Evolutionary conservation across 2,797 vertebrate genomes (phyloP).

Genomic region (Danio aesculapii): DNA sequence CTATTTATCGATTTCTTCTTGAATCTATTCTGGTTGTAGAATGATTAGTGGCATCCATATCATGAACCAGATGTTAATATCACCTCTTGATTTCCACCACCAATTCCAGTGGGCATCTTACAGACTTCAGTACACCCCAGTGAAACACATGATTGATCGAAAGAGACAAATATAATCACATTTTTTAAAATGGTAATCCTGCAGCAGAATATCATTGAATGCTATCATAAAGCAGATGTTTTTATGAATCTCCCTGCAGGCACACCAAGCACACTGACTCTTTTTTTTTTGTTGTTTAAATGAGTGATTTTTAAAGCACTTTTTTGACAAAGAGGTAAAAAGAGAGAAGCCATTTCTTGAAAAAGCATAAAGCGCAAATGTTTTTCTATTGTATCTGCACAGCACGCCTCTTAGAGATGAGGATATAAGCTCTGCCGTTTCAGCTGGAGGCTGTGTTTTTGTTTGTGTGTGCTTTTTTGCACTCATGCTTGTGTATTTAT

Average conservation of each 20-base stretch:
- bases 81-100: background rate
- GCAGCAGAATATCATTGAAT: background rate
- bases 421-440: background rate
- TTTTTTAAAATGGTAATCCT: background rate
- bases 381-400: conserved; percentile 11
- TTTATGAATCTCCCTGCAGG: background rate
- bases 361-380: background rate
- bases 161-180: background rate
- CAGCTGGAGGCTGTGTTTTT: conserved; percentile 19
- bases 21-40: background rate
- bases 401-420: conserved; percentile 11
- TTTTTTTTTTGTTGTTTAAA: background rate
- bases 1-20: no score
- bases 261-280: background rate
- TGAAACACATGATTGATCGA: background rate
- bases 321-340: conserved; percentile 2
- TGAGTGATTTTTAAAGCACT: conserved; percentile 14
- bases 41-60: no score
- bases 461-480: conserved; percentile 9
- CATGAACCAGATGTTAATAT: background rate
- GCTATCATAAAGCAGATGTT: background rate
- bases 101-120: background rate
- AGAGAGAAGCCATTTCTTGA: background rate
- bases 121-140: background rate
- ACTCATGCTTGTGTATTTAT: conserved; percentile 30